Conservation (phyloP, 2,797 vertebrate species). For the Amblyopsis hoosieri region DNA sequence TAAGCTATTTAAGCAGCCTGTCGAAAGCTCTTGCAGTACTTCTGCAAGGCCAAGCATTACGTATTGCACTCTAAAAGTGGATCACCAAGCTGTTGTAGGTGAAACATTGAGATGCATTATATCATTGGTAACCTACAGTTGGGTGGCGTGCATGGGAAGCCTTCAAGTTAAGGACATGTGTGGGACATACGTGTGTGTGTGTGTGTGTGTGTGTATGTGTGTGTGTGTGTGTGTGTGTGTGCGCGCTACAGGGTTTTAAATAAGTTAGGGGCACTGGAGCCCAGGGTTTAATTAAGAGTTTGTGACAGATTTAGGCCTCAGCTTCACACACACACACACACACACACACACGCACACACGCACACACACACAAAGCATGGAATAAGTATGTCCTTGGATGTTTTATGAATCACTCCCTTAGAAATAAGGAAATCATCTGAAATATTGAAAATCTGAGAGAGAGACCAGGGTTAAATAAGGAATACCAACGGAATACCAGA, state of each 20-base stretch:
- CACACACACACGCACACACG: constrained; percentile 21
- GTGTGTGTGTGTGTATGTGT: constrained; percentile 6
- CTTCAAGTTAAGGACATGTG: constrained; percentile 34
- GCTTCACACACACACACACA: constrained; percentile 24
- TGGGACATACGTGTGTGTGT: constrained; percentile 37
- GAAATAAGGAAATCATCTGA: constrained; percentile 33
- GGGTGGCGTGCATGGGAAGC: constrained; percentile 28
- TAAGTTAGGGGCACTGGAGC: constrained; percentile 69
- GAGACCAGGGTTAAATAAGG: constrained; percentile 5
- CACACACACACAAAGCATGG: constrained; percentile 21
- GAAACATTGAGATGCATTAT: constrained; percentile 69
- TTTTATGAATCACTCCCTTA: constrained; percentile 57
- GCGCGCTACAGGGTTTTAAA: constrained; percentile 58
- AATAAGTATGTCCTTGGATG: constrained; percentile 57
- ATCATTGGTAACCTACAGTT: constrained; percentile 57
- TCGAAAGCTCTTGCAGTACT: constrained; percentile 25
- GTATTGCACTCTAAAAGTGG: constrained; percentile 65
- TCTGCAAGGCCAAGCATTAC: constrained; percentile 15
- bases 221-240: constrained; percentile 19
- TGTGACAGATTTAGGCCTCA: constrained; percentile 67
- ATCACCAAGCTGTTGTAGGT: constrained; percentile 66
- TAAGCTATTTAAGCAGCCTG: constrained; percentile 22
- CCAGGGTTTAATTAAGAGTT: constrained; percentile 75
- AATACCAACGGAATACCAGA: background rate
- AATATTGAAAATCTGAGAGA: background rate